Evolutionary conservation across 2,797 vertebrate species (phyloP), one percentile per base, ranked within the genome.

Genomic region (Sebastes miniatus): DNA sequence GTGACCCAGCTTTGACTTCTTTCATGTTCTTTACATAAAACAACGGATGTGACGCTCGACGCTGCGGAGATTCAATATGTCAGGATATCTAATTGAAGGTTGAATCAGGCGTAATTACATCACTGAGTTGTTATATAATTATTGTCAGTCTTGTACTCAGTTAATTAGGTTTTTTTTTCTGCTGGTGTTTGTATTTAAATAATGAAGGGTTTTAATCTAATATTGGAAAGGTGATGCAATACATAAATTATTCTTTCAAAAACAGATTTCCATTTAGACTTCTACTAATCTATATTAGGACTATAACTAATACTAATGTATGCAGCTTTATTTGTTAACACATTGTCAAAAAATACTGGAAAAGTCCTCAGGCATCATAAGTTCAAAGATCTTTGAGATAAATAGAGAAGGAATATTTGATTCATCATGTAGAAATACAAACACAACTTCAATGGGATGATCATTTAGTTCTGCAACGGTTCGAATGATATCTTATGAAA

Each of bases 1-100:
- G 43, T 31, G 43, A 80, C 81, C 70, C 6, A 8, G 63, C 82
- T 91, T 82, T 89, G 80, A 88, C 52, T 34, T 50, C 64, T 67
- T 80, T 74, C 72, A 4, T 36, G 22, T 52, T 73, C 61, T 65
- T 76, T 5, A 14, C 27, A 32, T 20, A 36, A 61, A 65, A 59
- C 3, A 1, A 8, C 20, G 50, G 50, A 18, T 47, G 39, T 2
- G 25, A 16, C 14, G 20, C 43, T 20, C 4, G 0, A 13, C 0
- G 6, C 52, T 32, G 66, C 13, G 8, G 24, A 34, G 59, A 70
- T 12, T 61, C 20, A 32, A 0, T 34, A 13, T 29, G 32, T 77
- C 52, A 36, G 47, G 70, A 39, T 1, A 14, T 12, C 62, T 64
- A 27, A 59, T n/a, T 50, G 50, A 39, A 75, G 65, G 50, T 13